Conservation (phyloP, 2,797 vertebrate species). For the Aulostomus chinensis region DNA sequence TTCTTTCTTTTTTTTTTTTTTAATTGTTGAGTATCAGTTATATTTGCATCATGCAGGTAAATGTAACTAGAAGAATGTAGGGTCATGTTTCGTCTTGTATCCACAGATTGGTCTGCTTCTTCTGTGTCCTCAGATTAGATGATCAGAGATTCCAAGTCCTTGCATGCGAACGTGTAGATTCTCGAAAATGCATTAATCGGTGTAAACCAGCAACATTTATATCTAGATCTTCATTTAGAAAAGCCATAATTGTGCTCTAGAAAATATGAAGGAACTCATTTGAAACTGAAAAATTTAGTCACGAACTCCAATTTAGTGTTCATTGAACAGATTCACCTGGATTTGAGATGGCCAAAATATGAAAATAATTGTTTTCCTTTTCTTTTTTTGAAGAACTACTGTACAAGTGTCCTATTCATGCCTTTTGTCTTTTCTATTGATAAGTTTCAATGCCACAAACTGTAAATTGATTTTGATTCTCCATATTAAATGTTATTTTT, state of each 20-base stretch:
- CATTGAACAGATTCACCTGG: slow-evolving; percentile 1
- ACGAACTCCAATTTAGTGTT: neutral
- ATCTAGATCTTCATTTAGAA: slow-evolving; percentile 13
- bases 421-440: slow-evolving; percentile 67
- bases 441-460: slow-evolving; percentile 49
- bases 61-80: no score
- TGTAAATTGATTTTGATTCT: slow-evolving; percentile 62
- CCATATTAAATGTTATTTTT: slow-evolving; percentile 67
- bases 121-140: slow-evolving; percentile 3
- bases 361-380: no score
- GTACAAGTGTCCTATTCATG: slow-evolving; percentile 64
- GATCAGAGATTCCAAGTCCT: slow-evolving; percentile 22
- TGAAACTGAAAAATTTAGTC: slow-evolving; percentile 1
- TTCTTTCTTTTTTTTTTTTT: no score
- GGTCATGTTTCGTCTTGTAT: slow-evolving; percentile 28
- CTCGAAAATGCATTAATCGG: slow-evolving; percentile 22
- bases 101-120: slow-evolving; percentile 22
- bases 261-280: slow-evolving; percentile 10
- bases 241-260: no score
- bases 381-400: slow-evolving; percentile 1
- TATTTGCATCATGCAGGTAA: slow-evolving; percentile 11
- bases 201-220: slow-evolving; percentile 14
- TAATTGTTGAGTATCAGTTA: slow-evolving; percentile 5
- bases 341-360: slow-evolving; percentile 17
- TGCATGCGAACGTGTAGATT: slow-evolving; percentile 36